phyloP scores from a whole-genome alignment of 2,888 invertebrate species.

The Drosophila austrosaltans region DNA sequence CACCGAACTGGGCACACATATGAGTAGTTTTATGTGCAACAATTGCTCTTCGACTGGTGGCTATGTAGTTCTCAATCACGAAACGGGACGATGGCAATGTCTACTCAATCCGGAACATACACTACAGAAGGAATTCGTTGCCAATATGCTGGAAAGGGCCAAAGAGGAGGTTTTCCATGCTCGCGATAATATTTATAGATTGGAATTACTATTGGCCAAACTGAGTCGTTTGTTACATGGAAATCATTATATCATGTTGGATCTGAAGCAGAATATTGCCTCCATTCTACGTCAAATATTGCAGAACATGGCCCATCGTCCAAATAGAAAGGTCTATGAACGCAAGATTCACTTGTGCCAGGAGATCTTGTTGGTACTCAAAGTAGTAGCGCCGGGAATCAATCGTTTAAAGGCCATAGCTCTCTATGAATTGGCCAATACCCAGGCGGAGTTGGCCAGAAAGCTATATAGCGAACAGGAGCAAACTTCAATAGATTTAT shows the following conservation, averaged over 20 bases:
- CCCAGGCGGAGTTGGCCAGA: slow-evolving; percentile 85
- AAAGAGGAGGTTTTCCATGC: slow-evolving; percentile 83
- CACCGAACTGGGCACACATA: slow-evolving; percentile 88
- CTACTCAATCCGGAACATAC: slow-evolving; percentile 63
- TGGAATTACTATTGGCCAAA: slow-evolving; percentile 85
- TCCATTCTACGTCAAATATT: slow-evolving; percentile 85
- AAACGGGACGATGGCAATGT: slow-evolving; percentile 74
- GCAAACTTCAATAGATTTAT: slow-evolving; percentile 59
- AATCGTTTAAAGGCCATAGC: slow-evolving; percentile 86
- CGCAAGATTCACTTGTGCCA: slow-evolving; percentile 88
- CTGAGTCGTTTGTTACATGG: slow-evolving; percentile 86
- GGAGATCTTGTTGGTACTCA: slow-evolving; percentile 87
- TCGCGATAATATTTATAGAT: slow-evolving; percentile 77
- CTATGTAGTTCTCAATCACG: slow-evolving; percentile 51
- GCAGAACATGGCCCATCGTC: slow-evolving; percentile 84
- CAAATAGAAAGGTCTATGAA: slow-evolving; percentile 85
- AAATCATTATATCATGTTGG: slow-evolving; percentile 88
- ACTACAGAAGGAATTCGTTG: slow-evolving; percentile 82
- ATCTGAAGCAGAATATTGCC: slow-evolving; percentile 88
- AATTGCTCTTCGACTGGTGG: slow-evolving; percentile 61
- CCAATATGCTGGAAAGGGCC: slow-evolving; percentile 84
- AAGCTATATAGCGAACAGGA: slow-evolving; percentile 77
- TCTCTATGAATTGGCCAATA: slow-evolving; percentile 89
- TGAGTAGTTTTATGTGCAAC: slow-evolving; percentile 85
- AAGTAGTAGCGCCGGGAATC: slow-evolving; percentile 86